These are phyloP conservation scores for Liopterus haemorrhoidalis DNA, from an alignment of 2,888 invertebrate genomes.

Conservation along the genomic window DNA sequence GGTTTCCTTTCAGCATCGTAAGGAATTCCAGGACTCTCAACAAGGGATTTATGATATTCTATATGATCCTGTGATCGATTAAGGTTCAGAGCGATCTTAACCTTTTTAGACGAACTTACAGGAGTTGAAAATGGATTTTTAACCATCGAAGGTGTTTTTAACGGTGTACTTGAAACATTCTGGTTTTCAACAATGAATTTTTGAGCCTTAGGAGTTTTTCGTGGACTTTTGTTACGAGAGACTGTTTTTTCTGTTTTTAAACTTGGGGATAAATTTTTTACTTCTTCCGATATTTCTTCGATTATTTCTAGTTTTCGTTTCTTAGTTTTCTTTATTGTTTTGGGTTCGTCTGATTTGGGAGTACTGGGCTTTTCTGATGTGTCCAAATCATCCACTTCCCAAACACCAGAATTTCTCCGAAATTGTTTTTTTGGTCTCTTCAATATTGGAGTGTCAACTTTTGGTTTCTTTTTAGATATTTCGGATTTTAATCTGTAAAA, in stretches of 20 bases:
- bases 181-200: conserved; percentile 7
- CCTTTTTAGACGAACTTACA: conserved; percentile 55
- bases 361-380: conserved; percentile 2
- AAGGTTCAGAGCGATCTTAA: conserved; percentile 65
- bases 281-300: neutral
- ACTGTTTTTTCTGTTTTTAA: conserved; percentile 24
- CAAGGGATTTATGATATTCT: conserved; percentile 66
- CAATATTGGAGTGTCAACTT: conserved; percentile 4
- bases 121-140: conserved; percentile 35
- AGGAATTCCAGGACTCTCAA: conserved; percentile 67
- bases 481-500: neutral
- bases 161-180: conserved; percentile 21
- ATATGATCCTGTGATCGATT: conserved; percentile 66
- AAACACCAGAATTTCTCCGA: conserved; percentile 41
- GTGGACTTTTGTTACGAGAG: neutral
- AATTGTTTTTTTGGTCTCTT: conserved; percentile 31
- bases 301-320: conserved; percentile 4
- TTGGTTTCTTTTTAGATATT: neutral
- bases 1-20: conserved; percentile 67
- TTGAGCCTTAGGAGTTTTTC: conserved; percentile 2
- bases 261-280: conserved; percentile 24
- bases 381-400: conserved; percentile 36
- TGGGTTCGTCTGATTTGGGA: conserved; percentile 4
- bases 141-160: conserved; percentile 29
- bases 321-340: neutral